Conservation (phyloP, 2,113 vertebrate genomes). For the Monarcha castaneiventris region DNA sequence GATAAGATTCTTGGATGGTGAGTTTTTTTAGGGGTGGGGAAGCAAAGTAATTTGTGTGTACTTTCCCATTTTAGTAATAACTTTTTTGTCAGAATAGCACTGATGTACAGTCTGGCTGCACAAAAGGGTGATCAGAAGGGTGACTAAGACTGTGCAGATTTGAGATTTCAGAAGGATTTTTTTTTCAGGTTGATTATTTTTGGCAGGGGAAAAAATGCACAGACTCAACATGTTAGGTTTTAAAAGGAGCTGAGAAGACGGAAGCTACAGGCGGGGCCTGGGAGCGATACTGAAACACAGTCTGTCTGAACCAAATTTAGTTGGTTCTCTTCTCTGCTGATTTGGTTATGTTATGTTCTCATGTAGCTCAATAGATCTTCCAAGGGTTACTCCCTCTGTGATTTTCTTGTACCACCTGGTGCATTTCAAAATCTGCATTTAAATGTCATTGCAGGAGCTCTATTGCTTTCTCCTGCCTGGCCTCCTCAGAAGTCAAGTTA, state of each 20-base stretch:
- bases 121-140: conserved; percentile 38
- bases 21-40: not conserved
- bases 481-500: not conserved
- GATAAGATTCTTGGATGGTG: conserved; percentile 1
- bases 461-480: not conserved
- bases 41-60: conserved; percentile 7
- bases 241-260: not conserved
- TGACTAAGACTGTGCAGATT: conserved; percentile 33
- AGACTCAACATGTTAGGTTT: conserved; percentile 40
- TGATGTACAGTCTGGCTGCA: conserved; percentile 42
- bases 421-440: not conserved
- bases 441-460: not conserved
- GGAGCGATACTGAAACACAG: not conserved
- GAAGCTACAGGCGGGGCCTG: conserved; percentile 21
- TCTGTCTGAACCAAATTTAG: conserved; percentile 44
- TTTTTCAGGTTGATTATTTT: conserved; percentile 40
- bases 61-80: not conserved
- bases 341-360: not conserved
- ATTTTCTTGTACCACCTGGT: not conserved
- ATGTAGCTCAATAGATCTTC: not conserved
- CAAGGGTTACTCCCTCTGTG: not conserved
- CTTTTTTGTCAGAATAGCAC: conserved; percentile 12
- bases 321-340: not conserved
- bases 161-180: conserved; percentile 26
- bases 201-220: conserved; percentile 24